Evolutionary conservation across 2,888 invertebrate species (phyloP), one percentile per base, ranked within the genome.

Genomic region (Philaethria dido): DNA sequence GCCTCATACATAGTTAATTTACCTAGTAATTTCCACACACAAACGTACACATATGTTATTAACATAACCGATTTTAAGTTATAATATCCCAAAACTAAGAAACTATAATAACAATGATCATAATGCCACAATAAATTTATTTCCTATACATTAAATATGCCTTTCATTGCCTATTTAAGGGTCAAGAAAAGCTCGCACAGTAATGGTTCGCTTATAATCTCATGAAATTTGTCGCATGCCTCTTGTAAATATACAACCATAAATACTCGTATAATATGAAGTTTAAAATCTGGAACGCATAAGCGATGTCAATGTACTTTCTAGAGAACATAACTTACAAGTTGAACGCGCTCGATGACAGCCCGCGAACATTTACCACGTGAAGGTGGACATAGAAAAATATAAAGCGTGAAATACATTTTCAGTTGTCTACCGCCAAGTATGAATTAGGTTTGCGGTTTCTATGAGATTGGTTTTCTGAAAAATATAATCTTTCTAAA

Each of bases 271-370:
- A n/a, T 64, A 69, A 71, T 71, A 69, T 71, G 64, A 69, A 66
- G 68, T 33, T 50, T 66, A 48, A 71, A 71, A 69, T 71, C 64
- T 69, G 69, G 71, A 71, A 71, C 71, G 69, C 68, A 60, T 60
- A 36, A 54, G 67, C 64, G 62, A 71, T 67, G 69, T 69, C 69
- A 69, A 71, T 64, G 69, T 73, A 72, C 83, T 86, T 86, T 86
- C 84, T 85, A 86, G 81, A 81, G 84, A 80, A 80, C 76, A 77
- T 78, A 75, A 78, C 75, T 78, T 76, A 77, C 75, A 73, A 74
- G 75, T 76, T 68, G 77, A 76, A 75, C 77, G 77, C 69, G 75
- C 75, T 73, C 77, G 77, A 39, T 64, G 71, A 71, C 71, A 78
- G 71, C 64, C 74, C 72, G 70, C 72, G 69, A 64, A 64, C 69